phyloP scores from a whole-genome alignment of 2,113 vertebrate species.

The Pontoporia blainvillei region DNA sequence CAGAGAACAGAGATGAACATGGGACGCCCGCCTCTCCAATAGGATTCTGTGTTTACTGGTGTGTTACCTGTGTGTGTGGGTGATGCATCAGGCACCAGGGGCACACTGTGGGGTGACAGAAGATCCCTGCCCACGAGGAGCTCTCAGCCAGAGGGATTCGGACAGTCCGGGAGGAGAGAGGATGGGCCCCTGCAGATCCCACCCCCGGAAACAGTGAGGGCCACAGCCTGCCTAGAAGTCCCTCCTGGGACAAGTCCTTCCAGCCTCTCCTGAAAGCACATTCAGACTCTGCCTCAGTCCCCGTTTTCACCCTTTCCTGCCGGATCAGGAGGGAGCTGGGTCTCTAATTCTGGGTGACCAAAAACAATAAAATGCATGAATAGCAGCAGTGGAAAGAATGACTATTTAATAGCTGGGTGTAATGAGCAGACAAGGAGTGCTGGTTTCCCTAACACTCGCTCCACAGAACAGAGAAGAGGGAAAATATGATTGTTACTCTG shows the following conservation, averaged over 20 bases:
- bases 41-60: background rate
- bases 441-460: background rate
- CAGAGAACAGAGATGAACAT: background rate
- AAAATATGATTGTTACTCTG: slow-evolving; percentile 19
- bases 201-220: background rate
- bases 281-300: background rate
- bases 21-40: background rate
- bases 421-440: background rate
- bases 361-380: slow-evolving; percentile 12
- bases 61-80: background rate
- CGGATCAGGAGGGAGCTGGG: background rate
- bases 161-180: background rate
- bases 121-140: rapidly evolving
- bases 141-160: background rate
- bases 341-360: background rate
- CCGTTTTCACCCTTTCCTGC: background rate
- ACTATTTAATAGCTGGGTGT: background rate
- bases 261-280: background rate
- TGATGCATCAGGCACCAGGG: background rate
- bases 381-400: background rate
- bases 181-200: rapidly evolving
- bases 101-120: background rate
- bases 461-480: background rate
- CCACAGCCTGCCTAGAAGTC: background rate
- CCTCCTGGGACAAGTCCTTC: background rate